Evolutionary conservation across 2,888 invertebrate genomes (phyloP).

Genomic region (Lepidonotus clava): DNA sequence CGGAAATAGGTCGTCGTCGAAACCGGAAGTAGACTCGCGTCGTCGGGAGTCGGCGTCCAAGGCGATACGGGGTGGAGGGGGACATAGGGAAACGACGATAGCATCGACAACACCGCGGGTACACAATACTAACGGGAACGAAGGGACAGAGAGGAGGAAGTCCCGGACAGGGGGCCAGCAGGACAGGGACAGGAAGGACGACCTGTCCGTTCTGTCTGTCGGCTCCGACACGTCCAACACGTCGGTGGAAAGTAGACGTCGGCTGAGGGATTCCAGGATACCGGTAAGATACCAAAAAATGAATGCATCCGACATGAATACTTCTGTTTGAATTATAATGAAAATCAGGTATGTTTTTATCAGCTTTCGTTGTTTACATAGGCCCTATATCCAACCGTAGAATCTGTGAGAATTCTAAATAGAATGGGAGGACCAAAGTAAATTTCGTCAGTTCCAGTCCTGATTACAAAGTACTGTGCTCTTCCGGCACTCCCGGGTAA

Average conservation of each 20-base stretch:
- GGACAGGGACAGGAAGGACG: not conserved
- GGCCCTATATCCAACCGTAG: no score
- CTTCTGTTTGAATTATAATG: no score
- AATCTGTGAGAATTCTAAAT: no score
- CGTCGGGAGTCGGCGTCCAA: not conserved
- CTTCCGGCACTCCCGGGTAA: no score
- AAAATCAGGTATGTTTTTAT: no score
- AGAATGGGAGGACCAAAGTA: no score
- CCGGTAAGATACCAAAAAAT: not conserved
- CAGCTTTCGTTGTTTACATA: no score
- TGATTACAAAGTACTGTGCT: no score
- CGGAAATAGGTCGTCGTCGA: no score
- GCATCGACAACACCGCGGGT: not conserved
- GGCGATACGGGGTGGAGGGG: not conserved
- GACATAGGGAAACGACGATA: not conserved
- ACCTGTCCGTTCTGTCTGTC: not conserved
- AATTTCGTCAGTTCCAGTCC: no score
- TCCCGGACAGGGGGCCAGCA: no score
- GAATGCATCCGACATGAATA: no score
- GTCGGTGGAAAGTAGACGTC: conserved; percentile 18
- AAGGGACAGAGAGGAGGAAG: not conserved
- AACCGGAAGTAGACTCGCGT: not conserved
- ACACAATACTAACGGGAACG: conserved; percentile 25
- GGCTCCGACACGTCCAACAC: conserved; percentile 37
- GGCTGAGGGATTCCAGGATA: not conserved